Percentiles rank a stretch among this genome's conserved stretches.
phyloP scores from a whole-genome alignment of 2,888 invertebrate species.

The Brachyptera risi region DNA sequence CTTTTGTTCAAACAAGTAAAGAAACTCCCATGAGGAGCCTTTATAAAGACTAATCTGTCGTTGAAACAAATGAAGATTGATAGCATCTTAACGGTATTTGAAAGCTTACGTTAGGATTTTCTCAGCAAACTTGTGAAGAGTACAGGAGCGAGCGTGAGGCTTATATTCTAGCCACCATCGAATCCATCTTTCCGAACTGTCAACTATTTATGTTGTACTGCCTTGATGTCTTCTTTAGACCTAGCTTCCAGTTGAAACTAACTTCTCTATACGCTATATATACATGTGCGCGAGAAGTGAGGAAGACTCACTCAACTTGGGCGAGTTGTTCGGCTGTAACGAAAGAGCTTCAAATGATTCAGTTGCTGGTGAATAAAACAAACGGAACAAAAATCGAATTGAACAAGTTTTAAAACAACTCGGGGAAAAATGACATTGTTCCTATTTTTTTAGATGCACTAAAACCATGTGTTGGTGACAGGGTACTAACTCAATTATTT shows the following conservation, averaged over 20 bases:
- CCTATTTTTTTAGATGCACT: not conserved
- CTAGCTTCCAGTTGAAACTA: no score
- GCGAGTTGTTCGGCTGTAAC: not conserved
- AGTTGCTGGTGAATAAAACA: not conserved
- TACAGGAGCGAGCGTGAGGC: not conserved
- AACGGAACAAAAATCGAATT: not conserved
- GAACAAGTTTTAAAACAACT: not conserved
- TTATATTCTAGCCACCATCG: not conserved
- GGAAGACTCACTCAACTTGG: not conserved
- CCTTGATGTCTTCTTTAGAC: not conserved
- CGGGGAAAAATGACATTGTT: not conserved
- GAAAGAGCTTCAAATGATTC: not conserved
- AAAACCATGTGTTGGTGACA: not conserved
- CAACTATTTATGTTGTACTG: not conserved
- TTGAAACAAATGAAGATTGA: slow-evolving; percentile 3
- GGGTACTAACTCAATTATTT: not conserved
- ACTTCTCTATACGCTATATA: not conserved
- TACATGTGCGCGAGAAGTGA: no score
- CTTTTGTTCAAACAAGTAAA: slow-evolving; percentile 3
- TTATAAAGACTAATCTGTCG: slow-evolving; percentile 12
- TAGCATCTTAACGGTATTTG: not conserved
- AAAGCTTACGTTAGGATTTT: not conserved
- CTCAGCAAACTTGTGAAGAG: not conserved
- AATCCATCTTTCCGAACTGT: not conserved
- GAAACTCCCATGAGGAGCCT: not conserved